Evolutionary conservation across 2,888 invertebrate species (phyloP).

Genomic region (Mythimna loreyi): DNA sequence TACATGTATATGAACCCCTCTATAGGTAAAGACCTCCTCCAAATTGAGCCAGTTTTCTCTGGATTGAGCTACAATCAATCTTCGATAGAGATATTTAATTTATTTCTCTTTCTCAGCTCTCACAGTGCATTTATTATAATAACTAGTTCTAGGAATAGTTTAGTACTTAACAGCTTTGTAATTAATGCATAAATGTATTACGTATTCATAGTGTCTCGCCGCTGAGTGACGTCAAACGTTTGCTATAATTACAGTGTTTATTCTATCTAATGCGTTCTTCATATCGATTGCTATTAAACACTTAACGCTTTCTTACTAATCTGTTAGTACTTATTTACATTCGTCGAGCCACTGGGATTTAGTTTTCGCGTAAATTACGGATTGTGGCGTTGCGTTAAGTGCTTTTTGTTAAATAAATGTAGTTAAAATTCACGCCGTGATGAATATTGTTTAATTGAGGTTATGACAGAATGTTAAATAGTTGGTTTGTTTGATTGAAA

Average conservation of each 20-base stretch:
- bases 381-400: conserved; percentile 1
- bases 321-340: conserved; percentile 11
- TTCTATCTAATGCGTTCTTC: conserved; percentile 12
- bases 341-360: neutral
- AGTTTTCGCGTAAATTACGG: neutral
- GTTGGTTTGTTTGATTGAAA: no score
- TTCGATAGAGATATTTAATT: no score
- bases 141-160: no score
- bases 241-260: conserved; percentile 19
- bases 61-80: no score
- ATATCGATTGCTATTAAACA: conserved; percentile 22
- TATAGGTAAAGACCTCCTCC: no score
- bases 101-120: no score
- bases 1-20: no score
- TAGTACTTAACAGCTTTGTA: neutral
- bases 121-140: no score
- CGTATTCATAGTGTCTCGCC: conserved; percentile 1
- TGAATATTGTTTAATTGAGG: neutral
- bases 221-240: neutral
- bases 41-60: no score
- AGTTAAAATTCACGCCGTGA: neutral
- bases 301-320: conserved; percentile 13
- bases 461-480: no score
- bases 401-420: conserved; percentile 1
- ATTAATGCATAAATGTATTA: conserved; percentile 2